These are phyloP conservation scores for Indicator maculatus DNA, from an alignment of 2,113 vertebrate genomes.

Conservation along the genomic window DNA sequence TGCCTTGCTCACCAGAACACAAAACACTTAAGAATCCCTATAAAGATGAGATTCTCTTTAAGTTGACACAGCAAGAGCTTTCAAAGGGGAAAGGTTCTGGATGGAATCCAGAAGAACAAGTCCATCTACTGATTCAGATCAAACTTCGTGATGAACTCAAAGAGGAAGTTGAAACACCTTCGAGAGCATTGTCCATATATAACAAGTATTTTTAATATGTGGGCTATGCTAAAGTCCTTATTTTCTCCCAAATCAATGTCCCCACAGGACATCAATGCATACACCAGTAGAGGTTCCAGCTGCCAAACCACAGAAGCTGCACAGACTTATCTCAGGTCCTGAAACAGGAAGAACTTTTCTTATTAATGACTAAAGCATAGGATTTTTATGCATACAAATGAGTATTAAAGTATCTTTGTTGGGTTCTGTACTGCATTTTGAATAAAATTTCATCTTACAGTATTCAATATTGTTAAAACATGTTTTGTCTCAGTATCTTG, in stretches of 20 bases:
- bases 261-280: not conserved
- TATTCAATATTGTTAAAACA: not conserved
- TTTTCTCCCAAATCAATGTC: not conserved
- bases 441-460: not conserved
- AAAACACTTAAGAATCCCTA: not conserved
- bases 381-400: not conserved
- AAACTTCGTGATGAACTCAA: not conserved
- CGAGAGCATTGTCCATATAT: not conserved
- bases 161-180: not conserved
- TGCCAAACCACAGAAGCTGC: conserved; percentile 5
- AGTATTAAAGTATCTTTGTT: not conserved
- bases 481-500: not conserved
- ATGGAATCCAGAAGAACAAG: not conserved
- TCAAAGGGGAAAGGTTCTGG: not conserved
- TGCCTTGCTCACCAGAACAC: not conserved
- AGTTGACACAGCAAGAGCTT: not conserved
- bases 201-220: not conserved
- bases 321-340: not conserved
- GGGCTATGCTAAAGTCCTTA: not conserved
- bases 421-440: not conserved
- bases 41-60: not conserved
- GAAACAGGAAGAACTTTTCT: not conserved
- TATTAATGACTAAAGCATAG: not conserved
- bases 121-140: not conserved
- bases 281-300: not conserved